Percentiles rank a stretch among this genome's conserved stretches.
Evolutionary conservation across 2,888 invertebrate species (phyloP).

Genomic region (Tortricodes alternella): DNA sequence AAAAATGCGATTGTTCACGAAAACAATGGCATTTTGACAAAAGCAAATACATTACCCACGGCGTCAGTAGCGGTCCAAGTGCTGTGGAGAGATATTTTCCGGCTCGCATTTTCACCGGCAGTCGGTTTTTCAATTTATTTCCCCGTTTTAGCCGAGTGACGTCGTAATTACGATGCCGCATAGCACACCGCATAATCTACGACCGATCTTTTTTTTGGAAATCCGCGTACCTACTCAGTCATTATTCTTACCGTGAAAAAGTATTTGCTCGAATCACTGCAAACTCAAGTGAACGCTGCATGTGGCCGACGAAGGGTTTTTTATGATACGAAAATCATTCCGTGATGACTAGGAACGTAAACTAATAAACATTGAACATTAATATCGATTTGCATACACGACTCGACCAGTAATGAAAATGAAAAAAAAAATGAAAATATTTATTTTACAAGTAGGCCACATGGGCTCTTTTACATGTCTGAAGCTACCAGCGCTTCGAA

Average conservation of each 20-base stretch:
- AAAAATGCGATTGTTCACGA: constrained; percentile 61
- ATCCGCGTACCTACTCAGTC: constrained; percentile 38
- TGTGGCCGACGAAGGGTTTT: neutral
- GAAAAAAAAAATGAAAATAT: neutral
- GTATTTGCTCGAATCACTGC: constrained; percentile 16
- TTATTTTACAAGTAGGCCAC: no score
- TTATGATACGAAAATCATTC: constrained; percentile 24
- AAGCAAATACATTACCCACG: constrained; percentile 75
- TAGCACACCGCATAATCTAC: constrained; percentile 62
- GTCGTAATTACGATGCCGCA: constrained; percentile 69
- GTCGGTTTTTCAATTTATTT: constrained; percentile 78
- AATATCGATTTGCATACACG: constrained; percentile 1
- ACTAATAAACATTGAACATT: constrained; percentile 25
- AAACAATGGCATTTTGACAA: constrained; percentile 68
- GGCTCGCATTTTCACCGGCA: constrained; percentile 67
- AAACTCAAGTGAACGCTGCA: constrained; percentile 24
- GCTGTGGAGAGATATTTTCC: constrained; percentile 68
- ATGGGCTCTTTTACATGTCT: no score
- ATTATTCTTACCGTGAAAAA: constrained; percentile 15
- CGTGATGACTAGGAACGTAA: constrained; percentile 16
- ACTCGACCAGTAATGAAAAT: neutral
- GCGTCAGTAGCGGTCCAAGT: constrained; percentile 64
- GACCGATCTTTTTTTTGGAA: constrained; percentile 51
- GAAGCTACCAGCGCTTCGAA: no score
- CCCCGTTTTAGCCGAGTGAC: constrained; percentile 72